Evolutionary conservation across 2,113 vertebrate genomes (phyloP).

Genomic region (Alaudala cheleensis): DNA sequence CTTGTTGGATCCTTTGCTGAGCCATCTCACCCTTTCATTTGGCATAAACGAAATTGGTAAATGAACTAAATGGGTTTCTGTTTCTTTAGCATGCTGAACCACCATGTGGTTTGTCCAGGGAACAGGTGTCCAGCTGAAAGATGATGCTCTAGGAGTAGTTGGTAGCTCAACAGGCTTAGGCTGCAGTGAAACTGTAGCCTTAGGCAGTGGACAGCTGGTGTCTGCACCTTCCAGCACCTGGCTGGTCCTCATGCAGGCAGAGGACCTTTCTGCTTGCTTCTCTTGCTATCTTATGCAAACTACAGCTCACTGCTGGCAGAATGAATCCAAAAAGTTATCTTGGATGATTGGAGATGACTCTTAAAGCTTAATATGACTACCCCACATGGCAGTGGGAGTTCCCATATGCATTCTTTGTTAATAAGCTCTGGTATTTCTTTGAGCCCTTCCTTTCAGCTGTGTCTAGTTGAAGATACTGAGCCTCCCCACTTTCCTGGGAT

Average conservation of each 20-base stretch:
- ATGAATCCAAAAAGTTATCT: neutral
- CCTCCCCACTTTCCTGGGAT: neutral
- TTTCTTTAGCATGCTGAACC: neutral
- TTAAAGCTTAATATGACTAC: neutral
- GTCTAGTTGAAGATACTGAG: neutral
- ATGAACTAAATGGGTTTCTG: neutral
- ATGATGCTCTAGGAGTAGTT: neutral
- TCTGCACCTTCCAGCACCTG: neutral
- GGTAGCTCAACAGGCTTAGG: neutral
- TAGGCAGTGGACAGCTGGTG: neutral
- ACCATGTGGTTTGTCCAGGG: neutral
- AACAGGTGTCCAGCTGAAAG: neutral
- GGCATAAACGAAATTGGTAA: neutral
- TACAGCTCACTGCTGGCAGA: neutral
- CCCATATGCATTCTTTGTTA: neutral
- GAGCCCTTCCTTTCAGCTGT: neutral
- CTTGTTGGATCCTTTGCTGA: neutral
- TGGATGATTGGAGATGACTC: neutral
- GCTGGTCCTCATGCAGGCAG: neutral
- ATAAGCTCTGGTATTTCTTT: neutral
- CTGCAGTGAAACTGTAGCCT: neutral
- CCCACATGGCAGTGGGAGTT: neutral
- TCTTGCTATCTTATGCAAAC: neutral
- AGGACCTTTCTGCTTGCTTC: neutral
- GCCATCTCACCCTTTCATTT: neutral